Evolutionary conservation across 2,113 vertebrate genomes (phyloP).

Genomic region (Pseudorectes ferrugineus): DNA sequence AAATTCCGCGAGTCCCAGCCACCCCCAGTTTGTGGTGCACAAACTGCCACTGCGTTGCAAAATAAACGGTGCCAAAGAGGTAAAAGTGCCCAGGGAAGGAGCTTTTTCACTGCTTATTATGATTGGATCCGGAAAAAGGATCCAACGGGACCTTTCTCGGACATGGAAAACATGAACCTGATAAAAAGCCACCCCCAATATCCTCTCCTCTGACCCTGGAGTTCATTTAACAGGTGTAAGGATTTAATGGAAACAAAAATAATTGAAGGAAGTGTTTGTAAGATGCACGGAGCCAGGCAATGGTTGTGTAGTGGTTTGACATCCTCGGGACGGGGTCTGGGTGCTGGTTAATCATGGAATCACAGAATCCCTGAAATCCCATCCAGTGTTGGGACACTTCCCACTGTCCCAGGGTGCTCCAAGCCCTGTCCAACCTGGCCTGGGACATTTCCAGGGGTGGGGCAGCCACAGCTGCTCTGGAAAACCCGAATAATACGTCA

Average conservation of each 20-base stretch:
- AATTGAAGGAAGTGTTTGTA: background rate
- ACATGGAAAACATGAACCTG: background rate
- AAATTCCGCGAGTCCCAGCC: background rate
- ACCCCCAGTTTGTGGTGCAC: background rate
- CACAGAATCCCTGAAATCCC: background rate
- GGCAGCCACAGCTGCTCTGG: background rate
- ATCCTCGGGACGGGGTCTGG: fast-evolving
- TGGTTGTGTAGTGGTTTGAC: background rate
- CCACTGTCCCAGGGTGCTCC: background rate
- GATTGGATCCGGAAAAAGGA: background rate
- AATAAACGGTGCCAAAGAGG: background rate
- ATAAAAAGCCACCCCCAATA: background rate
- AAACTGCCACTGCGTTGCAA: background rate
- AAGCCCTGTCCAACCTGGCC: background rate
- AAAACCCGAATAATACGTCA: background rate
- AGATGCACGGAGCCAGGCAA: background rate
- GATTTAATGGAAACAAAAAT: background rate
- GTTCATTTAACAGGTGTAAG: background rate
- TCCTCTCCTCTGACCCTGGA: background rate
- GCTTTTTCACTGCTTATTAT: background rate
- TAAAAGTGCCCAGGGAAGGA: background rate
- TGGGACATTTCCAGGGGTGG: background rate
- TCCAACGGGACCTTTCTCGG: background rate
- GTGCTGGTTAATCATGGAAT: background rate
- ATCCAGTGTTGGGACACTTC: background rate